Evolutionary conservation across 2,888 invertebrate genomes (phyloP).

Genomic region (Catonia carolina): DNA sequence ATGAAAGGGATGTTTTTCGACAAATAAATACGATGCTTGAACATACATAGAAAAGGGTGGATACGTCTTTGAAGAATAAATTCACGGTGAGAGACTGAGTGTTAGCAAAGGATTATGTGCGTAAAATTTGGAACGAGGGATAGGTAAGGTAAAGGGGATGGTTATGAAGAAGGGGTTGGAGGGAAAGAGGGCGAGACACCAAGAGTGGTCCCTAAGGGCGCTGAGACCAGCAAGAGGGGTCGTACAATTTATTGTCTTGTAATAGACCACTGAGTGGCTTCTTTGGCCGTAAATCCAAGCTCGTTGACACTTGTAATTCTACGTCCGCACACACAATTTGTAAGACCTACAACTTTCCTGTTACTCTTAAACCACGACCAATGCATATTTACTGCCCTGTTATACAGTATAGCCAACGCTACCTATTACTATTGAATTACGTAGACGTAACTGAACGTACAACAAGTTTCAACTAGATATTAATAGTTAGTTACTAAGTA

Average conservation of each 20-base stretch:
- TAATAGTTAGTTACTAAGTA: too few species aligned
- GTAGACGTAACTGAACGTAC: too few species aligned
- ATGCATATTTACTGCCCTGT: too few species aligned
- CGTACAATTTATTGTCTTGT: slow-evolving; percentile 24
- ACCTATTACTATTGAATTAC: too few species aligned
- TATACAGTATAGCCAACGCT: too few species aligned
- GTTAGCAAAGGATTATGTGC: slow-evolving; percentile 12
- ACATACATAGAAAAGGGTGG: too few species aligned
- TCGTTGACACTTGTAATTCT: slow-evolving; percentile 24
- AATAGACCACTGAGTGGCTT: slow-evolving; percentile 26
- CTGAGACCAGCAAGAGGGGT: neutral
- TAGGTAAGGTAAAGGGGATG: neutral
- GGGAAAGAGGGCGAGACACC: neutral
- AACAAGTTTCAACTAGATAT: too few species aligned
- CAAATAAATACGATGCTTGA: too few species aligned
- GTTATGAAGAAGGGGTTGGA: too few species aligned
- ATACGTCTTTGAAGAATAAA: too few species aligned
- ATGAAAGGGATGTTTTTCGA: too few species aligned
- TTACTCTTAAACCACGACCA: too few species aligned
- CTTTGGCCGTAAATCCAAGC: slow-evolving; percentile 23
- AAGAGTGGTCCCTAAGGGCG: slow-evolving; percentile 4
- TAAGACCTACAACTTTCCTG: neutral
- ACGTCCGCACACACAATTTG: slow-evolving; percentile 26
- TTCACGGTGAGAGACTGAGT: neutral
- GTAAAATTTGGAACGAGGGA: slow-evolving; percentile 5